These are phyloP conservation scores for Yasuhikotakia modesta DNA, from an alignment of 2,797 vertebrate species.

Conservation along the genomic window DNA sequence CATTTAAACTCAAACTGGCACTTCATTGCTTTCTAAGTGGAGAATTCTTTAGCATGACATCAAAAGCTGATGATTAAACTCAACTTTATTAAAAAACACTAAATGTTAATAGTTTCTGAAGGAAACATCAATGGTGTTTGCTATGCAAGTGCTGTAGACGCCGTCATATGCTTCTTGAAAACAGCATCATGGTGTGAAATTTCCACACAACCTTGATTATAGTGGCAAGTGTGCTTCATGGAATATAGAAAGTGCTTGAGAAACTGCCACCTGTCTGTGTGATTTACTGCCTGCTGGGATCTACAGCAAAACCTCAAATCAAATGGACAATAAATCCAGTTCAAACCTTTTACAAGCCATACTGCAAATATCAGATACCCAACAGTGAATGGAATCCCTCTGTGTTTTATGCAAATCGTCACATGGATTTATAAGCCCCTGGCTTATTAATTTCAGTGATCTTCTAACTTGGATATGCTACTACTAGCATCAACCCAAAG, in stretches of 20 bases:
- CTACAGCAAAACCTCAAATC: constrained; percentile 19
- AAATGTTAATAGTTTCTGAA: no score
- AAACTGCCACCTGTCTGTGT: constrained; percentile 34
- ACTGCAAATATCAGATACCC: constrained; percentile 11
- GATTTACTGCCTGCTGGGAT: constrained; percentile 4
- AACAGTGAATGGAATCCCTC: constrained; percentile 4
- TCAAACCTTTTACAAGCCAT: not conserved
- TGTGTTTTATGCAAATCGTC: constrained; percentile 20
- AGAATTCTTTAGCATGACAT: not conserved
- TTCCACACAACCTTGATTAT: constrained; percentile 14
- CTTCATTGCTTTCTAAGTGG: not conserved
- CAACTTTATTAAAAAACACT: not conserved
- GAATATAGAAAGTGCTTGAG: constrained; percentile 29
- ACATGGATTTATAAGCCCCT: not conserved
- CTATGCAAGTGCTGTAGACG: not conserved
- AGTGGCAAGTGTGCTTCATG: constrained; percentile 22
- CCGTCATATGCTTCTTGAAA: not conserved
- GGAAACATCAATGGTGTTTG: not conserved
- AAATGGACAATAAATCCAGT: constrained; percentile 28
- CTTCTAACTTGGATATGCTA: not conserved
- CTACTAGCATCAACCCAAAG: not conserved
- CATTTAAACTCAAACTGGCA: not conserved
- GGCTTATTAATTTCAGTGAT: no score
- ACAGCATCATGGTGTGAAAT: constrained; percentile 4
- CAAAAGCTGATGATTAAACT: not conserved